A percentile compares a stretch with the other conserved stretches of the same genome.
Evolutionary conservation across 2,888 invertebrate species (phyloP).

Genomic region (Cetonia aurata): DNA sequence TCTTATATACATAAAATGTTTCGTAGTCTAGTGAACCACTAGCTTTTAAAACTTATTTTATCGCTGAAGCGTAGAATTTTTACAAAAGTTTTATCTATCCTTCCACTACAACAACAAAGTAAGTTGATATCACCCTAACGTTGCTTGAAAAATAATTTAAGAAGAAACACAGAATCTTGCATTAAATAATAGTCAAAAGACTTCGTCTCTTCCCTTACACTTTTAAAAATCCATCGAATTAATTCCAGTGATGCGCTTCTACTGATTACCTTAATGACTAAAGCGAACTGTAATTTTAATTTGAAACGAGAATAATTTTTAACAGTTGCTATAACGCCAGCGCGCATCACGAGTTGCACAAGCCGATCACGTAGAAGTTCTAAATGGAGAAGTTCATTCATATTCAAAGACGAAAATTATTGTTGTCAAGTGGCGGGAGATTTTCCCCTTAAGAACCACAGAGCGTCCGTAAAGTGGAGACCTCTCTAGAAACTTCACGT

Average conservation of each 20-base stretch:
- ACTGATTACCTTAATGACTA: slow-evolving; percentile 14
- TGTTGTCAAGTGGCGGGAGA: slow-evolving; percentile 44
- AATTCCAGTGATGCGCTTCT: not conserved
- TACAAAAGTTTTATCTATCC: not conserved
- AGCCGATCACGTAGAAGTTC: slow-evolving; percentile 32
- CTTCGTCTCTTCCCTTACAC: not conserved
- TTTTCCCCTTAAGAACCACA: slow-evolving; percentile 38
- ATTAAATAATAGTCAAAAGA: not conserved
- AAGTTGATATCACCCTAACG: no score
- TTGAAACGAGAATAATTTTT: slow-evolving; percentile 30
- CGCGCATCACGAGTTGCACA: slow-evolving; percentile 20
- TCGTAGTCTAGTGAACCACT: not conserved
- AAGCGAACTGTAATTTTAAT: slow-evolving; percentile 26
- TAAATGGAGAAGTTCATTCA: slow-evolving; percentile 46
- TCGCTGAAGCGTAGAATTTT: not conserved
- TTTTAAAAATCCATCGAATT: not conserved
- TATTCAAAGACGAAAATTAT: slow-evolving; percentile 47
- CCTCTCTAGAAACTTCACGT: slow-evolving; percentile 41
- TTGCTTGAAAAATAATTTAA: no score
- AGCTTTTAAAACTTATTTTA: slow-evolving; percentile 5
- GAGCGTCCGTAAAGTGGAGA: slow-evolving; percentile 28
- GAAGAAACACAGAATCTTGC: no score
- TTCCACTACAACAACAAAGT: no score
- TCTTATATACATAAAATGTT: slow-evolving; percentile 14
- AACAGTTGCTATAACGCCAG: not conserved